Conservation (phyloP, 2,888 invertebrate species). For the Tineola bisselliella region DNA sequence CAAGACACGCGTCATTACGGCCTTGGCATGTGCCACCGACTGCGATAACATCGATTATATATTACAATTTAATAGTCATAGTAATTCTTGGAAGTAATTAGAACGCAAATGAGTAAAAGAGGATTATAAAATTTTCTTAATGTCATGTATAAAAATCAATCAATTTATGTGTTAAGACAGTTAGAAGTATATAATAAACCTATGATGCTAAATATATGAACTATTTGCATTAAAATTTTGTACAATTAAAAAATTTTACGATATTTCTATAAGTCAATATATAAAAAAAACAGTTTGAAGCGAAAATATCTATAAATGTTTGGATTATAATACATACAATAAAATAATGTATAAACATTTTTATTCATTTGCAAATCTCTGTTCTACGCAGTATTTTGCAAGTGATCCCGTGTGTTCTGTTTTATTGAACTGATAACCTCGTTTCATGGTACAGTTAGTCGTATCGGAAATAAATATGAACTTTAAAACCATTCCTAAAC, state of each 20-base stretch:
- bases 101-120: too few relatives aligned
- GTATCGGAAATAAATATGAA: neutral
- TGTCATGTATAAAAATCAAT: too few relatives aligned
- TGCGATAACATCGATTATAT: neutral
- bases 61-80: neutral
- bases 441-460: neutral
- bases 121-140: too few relatives aligned
- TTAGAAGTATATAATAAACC: too few relatives aligned
- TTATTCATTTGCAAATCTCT: neutral
- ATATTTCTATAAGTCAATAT: too few relatives aligned
- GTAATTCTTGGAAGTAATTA: neutral
- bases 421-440: neutral
- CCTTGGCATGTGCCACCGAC: slow-evolving; percentile 1
- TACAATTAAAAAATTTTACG: too few relatives aligned
- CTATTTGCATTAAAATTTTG: too few relatives aligned
- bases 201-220: too few relatives aligned
- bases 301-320: too few relatives aligned
- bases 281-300: too few relatives aligned
- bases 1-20: slow-evolving; percentile 3
- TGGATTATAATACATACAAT: too few relatives aligned
- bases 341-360: neutral
- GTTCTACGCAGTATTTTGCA: neutral
- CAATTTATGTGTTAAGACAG: too few relatives aligned
- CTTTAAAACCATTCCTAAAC: neutral
- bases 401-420: neutral